These are phyloP conservation scores for Temnothorax curvispinosus DNA, from an alignment of 1,140 invertebrate species.

Conservation along the genomic window DNA sequence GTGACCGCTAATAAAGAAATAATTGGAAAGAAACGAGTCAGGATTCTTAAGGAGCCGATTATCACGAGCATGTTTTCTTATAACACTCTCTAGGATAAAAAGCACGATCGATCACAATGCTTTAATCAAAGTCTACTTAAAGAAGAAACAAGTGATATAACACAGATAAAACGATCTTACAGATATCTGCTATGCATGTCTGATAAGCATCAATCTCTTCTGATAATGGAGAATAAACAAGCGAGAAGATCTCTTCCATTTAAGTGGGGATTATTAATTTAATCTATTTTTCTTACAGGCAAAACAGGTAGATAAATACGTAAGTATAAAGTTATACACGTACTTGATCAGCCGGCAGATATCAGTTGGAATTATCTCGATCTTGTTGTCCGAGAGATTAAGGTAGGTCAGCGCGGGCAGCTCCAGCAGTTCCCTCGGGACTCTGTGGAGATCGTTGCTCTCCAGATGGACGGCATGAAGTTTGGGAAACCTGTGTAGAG, in stretches of 20 bases:
- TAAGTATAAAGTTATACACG: slow-evolving; percentile 80
- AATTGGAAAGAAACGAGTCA: background rate
- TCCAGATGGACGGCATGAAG: slow-evolving; percentile 87
- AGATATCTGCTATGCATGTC: background rate
- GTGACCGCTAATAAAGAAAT: background rate
- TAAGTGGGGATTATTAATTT: background rate
- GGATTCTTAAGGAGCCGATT: background rate
- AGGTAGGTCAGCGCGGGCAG: slow-evolving; percentile 87
- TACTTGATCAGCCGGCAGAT: slow-evolving; percentile 89
- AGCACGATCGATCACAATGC: background rate
- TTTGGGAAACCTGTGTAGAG: slow-evolving; percentile 83
- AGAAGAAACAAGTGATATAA: background rate
- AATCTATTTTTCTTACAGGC: background rate
- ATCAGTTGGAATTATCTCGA: slow-evolving; percentile 87
- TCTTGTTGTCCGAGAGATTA: slow-evolving; percentile 90
- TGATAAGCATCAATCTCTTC: background rate
- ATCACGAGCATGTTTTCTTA: background rate
- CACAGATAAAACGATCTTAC: background rate
- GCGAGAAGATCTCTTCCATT: background rate
- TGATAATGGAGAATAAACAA: background rate
- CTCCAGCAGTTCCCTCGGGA: slow-evolving; percentile 88
- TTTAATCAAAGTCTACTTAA: background rate
- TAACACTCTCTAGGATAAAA: background rate
- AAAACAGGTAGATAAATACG: background rate
- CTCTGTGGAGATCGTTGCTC: slow-evolving; percentile 86